Evolutionary conservation across 2,113 vertebrate species (phyloP), one percentile per base, ranked within the genome.

Genomic region (Sphaerodactylus townsendi): DNA sequence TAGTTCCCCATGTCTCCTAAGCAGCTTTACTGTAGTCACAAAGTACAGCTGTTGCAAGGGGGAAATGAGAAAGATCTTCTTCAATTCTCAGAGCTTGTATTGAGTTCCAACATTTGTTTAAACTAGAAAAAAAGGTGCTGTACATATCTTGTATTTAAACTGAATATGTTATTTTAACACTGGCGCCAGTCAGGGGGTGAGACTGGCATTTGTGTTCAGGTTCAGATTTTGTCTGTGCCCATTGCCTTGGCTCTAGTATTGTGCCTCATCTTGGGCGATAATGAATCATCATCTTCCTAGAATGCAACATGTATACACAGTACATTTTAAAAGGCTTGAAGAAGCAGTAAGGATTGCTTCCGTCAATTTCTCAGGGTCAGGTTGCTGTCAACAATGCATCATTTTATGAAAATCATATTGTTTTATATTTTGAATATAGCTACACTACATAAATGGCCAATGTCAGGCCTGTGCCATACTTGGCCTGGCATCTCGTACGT

Each of bases 101-200:
- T 44, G 44, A 44, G 44, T 9, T 44, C 44, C 44, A 44, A 44
- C 4, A 44, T 4, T 44, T 44, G 44, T 44, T 44, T 77, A 41
- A 0, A 0, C 33, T 86, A 82, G 83, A 84, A 4, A 44, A 4
- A 91, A 48, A n/a, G 74, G 69, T 35, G 81, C 81, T 81, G 75
- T 80, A 25, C 65, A 80, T 5, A 28, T 48, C 3, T 14, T 69
- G 1, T 68, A 8, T 44, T 62, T 23, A 70, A 17, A 21, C 79
- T 37, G n/a, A n/a, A n/a, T n/a, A n/a, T n/a, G 28, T 68, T 33
- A 5, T 35, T 35, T 66, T 79, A 48, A 2, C 44, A 4, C 39
- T 79, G 21, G 21, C 37, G 33, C 65, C 50, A 7, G 13, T 4
- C 11, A 39, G 13, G 17, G 33, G 17, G 10, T 3, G 2, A 50